These are phyloP conservation scores for Ceuthmochares aereus DNA, from an alignment of 2,113 vertebrate species.

Conservation along the genomic window DNA sequence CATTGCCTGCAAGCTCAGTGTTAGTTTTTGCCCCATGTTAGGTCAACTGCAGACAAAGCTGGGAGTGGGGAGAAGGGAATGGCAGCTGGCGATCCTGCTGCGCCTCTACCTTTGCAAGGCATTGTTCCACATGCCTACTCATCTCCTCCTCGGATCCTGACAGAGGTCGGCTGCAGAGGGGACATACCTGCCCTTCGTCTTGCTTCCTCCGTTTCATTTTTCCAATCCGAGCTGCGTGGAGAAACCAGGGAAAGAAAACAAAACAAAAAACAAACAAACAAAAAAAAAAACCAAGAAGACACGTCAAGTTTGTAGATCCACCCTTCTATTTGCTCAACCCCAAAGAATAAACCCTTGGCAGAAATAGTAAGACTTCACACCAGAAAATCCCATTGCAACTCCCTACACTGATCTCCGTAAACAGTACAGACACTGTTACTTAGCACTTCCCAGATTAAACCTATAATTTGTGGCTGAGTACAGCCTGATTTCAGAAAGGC, in stretches of 20 bases:
- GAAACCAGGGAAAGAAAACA: conserved; percentile 58
- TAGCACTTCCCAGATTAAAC: neutral
- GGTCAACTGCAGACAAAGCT: conserved; percentile 37
- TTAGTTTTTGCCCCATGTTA: conserved; percentile 44
- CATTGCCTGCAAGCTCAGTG: conserved; percentile 36
- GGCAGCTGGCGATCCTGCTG: conserved; percentile 62
- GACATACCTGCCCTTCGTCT: conserved; percentile 99
- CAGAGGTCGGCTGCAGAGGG: conserved; percentile 96
- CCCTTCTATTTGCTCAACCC: neutral
- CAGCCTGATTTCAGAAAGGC: neutral
- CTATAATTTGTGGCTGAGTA: neutral
- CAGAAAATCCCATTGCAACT: neutral
- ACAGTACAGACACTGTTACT: neutral
- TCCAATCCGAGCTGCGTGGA: conserved; percentile 93
- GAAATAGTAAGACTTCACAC: neutral
- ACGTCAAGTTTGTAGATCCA: conserved; percentile 6
- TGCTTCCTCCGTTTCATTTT: conserved; percentile 99
- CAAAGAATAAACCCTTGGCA: neutral
- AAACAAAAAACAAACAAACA: neutral
- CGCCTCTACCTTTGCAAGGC: conserved; percentile 98
- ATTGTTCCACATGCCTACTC: conserved; percentile 99
- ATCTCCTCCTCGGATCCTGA: conserved; percentile 99
- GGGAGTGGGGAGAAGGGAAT: conserved; percentile 44
- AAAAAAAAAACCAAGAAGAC: neutral
- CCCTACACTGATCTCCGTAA: neutral